A percentile compares a stretch with the other conserved stretches of the same genome.
These are phyloP conservation scores for Heliothis subflexa DNA, from an alignment of 1,140 invertebrate genomes.

Conservation along the genomic window DNA sequence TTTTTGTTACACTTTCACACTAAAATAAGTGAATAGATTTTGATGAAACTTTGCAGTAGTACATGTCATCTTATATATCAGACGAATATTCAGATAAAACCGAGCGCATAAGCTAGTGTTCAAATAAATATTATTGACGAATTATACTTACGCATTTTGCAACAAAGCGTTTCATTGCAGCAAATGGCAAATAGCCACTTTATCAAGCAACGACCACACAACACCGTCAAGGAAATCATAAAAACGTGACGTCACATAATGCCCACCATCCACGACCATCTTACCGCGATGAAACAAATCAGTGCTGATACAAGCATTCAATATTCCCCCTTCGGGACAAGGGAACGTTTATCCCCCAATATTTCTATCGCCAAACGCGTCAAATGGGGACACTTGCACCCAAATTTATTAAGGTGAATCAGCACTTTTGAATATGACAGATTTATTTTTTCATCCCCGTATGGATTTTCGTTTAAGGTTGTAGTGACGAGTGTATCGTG, in stretches of 20 bases:
- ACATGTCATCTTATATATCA: too few species aligned
- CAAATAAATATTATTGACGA: too few species aligned
- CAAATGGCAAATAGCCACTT: not conserved
- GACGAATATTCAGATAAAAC: too few species aligned
- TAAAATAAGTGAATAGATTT: too few species aligned
- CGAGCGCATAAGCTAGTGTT: too few species aligned
- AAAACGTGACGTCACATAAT: conserved; percentile 22
- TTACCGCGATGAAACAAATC: conserved; percentile 19
- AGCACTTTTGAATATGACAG: conserved; percentile 28
- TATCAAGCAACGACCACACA: not conserved
- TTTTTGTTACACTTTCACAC: too few species aligned
- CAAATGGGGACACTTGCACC: conserved; percentile 37
- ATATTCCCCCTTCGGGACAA: conserved; percentile 20
- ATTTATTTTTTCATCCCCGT: conserved; percentile 34
- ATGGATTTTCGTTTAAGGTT: conserved; percentile 35
- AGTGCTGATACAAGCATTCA: conserved; percentile 37
- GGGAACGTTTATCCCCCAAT: conserved; percentile 26
- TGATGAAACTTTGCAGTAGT: too few species aligned
- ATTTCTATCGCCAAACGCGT: conserved; percentile 39
- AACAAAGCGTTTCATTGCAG: not conserved
- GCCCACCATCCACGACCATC: not conserved
- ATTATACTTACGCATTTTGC: too few species aligned
- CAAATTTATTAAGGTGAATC: conserved; percentile 42
- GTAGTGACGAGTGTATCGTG: conserved; percentile 14
- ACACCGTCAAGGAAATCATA: not conserved